Base-by-base conservation (phyloP, 2,888 invertebrate species). In the Parnassius apollo region DNA sequence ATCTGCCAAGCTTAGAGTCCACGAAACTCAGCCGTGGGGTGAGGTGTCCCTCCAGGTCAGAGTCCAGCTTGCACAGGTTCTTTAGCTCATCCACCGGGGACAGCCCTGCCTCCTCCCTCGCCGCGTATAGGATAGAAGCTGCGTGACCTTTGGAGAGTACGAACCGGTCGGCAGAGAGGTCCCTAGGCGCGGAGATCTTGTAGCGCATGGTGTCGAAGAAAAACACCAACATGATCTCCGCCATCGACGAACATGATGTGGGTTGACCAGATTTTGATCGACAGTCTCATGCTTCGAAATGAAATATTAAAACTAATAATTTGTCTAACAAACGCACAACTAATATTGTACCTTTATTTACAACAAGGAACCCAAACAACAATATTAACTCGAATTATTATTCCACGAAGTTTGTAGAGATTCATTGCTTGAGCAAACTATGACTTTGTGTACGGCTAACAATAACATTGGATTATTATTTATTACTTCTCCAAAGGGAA, bases 41-140 rank as follows among this genome's bases (percentile, higher is more conserved):
- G 50, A 99, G 99, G 88, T 99, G 99, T 12, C 99, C 99, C 86
- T 99, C 99, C 64, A 99, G 93, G 90, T 99, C 99, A n/a, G 96
- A 97, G 77, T 96, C 96, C 71, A 99, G 93, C 86, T 98, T 98
- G 69, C 99, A 94, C 63, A 99, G 93, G 80, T 98, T 97, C 82
- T 95, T 89, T 70, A 99, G 91, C 4, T 99, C 97, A 1, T 93
- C 92, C 0, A 94, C 93, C 0, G 98, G 96, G 86, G 99, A 98
- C 1, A 98, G 94, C 12, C 98, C 98, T 35, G 97, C 96, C 86
- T 99, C 99, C 3, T 98, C 98, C 99, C 99, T 99, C 12, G 98
- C 99, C 65, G 99, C 99, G 89, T 99, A 99, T 46, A 99, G 93
- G 82, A 99, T 98, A 2, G 99, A 99, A 42, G 98, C 98, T 42